Percentiles rank a stretch among this genome's conserved stretches.
Evolutionary conservation across 2,888 invertebrate species (phyloP).

Genomic region (Halictus ligatus): DNA sequence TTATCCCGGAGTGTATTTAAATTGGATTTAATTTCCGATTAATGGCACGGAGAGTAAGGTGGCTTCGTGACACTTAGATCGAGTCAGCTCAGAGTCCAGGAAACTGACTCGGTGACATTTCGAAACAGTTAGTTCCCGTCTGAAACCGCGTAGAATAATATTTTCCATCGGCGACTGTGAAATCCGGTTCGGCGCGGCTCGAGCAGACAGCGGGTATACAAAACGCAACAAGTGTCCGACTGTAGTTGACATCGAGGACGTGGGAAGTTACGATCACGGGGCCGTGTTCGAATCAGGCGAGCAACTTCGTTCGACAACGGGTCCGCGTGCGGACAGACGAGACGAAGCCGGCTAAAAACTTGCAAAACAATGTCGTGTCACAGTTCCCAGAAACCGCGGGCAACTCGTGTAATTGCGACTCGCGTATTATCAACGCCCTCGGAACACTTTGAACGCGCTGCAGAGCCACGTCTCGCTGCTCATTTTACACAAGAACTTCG

Average conservation of each 20-base stretch:
- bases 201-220: neutral
- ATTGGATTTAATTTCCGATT: neutral
- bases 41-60: neutral
- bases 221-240: conserved; percentile 12
- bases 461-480: neutral
- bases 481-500: neutral
- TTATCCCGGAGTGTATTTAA: too few relatives aligned
- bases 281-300: neutral
- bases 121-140: neutral
- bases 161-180: neutral
- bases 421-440: neutral
- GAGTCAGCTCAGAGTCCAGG: too few relatives aligned
- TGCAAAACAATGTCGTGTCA: neutral
- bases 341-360: neutral
- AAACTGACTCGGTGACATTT: neutral
- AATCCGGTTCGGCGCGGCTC: neutral
- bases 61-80: too few relatives aligned
- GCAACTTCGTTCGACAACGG: neutral
- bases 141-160: neutral
- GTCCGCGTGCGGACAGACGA: neutral
- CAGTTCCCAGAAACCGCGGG: neutral
- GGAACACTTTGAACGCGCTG: neutral
- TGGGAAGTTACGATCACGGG: neutral
- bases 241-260: neutral
- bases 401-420: neutral